Percentiles rank a stretch among this genome's conserved stretches.
phyloP scores from a whole-genome alignment of 2,888 invertebrate genomes.

The Torymus aiolomorphi region DNA sequence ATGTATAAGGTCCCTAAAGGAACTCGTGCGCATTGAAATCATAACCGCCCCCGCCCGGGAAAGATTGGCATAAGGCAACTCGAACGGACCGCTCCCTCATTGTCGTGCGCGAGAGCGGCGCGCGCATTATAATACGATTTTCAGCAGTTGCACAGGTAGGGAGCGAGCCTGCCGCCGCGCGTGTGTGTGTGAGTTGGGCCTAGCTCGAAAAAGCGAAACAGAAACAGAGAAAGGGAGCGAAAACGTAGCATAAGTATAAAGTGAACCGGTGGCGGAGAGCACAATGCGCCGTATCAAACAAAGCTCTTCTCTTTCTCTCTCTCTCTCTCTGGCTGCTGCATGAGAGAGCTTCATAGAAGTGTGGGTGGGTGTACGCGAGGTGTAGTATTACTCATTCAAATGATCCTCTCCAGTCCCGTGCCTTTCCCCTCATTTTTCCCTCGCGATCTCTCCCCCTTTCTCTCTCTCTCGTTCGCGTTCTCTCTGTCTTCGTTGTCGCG shows the following conservation, averaged over 20 bases:
- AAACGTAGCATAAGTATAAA: constrained; percentile 66
- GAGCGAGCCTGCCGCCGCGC: not conserved
- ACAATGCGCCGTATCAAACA: constrained; percentile 75
- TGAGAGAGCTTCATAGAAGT: constrained; percentile 66
- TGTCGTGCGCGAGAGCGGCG: constrained; percentile 65
- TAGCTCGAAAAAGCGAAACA: constrained; percentile 34
- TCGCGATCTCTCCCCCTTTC: constrained; percentile 41
- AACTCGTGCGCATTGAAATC: constrained; percentile 65
- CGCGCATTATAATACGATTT: constrained; percentile 74
- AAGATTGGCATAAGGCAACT: constrained; percentile 75
- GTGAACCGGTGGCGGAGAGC: constrained; percentile 73
- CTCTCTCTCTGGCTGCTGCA: constrained; percentile 31
- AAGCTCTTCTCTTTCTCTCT: constrained; percentile 64
- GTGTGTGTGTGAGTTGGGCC: not conserved
- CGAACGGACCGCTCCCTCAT: constrained; percentile 68
- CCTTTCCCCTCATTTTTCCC: constrained; percentile 53
- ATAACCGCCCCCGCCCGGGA: constrained; percentile 68
- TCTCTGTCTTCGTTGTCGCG: constrained; percentile 46
- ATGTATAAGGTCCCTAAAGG: not conserved
- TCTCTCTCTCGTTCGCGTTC: constrained; percentile 44
- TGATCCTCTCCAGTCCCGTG: constrained; percentile 68
- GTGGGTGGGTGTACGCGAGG: constrained; percentile 74
- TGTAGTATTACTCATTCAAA: constrained; percentile 76
- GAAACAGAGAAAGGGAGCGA: constrained; percentile 50
- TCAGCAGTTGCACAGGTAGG: constrained; percentile 64